Conservation (phyloP, 1,140 invertebrate species). For the Oedothorax gibbosus region DNA sequence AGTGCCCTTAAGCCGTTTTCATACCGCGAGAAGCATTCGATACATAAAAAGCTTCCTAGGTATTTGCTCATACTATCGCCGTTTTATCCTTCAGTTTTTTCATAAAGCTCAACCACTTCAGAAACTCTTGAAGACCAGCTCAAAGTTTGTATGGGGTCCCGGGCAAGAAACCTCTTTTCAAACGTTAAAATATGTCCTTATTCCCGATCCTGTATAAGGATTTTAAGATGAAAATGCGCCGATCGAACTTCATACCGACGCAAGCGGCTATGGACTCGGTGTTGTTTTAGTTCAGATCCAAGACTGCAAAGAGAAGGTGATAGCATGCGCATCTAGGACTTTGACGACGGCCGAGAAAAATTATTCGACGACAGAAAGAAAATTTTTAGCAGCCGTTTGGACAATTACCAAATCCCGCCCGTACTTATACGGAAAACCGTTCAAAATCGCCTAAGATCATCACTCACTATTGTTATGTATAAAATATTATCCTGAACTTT, state of each 20-base stretch:
- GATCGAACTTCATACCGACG: neutral
- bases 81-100: neutral
- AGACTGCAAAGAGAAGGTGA: neutral
- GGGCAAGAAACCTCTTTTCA: neutral
- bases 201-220: neutral
- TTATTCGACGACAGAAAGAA: no score
- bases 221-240: neutral
- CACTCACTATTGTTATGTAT: no score
- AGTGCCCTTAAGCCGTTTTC: no score
- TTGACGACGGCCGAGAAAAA: no score
- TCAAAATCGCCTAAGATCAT: neutral
- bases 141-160: neutral
- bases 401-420: no score
- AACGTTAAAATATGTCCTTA: neutral
- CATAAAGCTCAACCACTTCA: neutral
- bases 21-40: neutral
- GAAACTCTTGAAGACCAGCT: neutral
- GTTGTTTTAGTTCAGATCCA: constrained; percentile 14
- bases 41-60: constrained; percentile 21
- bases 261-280: neutral
- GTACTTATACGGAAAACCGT: neutral
- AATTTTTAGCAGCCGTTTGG: no score
- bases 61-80: constrained; percentile 1
- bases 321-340: no score
- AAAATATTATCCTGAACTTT: no score